Base-by-base conservation (phyloP, 1,140 invertebrate species). In the Littorina saxatilis region DNA sequence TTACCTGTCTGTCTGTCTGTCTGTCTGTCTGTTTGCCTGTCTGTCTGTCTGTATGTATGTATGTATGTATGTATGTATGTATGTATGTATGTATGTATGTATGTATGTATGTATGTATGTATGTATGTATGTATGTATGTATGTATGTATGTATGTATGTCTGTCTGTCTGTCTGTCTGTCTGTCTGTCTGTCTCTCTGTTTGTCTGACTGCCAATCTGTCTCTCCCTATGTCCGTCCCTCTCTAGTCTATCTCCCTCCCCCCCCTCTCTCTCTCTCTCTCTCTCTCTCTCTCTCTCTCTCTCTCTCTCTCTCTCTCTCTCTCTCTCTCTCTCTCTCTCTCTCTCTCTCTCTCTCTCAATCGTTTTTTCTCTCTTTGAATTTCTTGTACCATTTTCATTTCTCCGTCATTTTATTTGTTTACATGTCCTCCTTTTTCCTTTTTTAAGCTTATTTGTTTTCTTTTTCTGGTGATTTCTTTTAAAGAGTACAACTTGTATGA, bases 271-370 rank as follows among this genome's bases (percentile, higher is more conserved):
- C 66, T 17, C 66, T 17, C 40, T 15, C 32, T 17, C 29, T 7
- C 73, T 9, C 29, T 9, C 50, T 15, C 73, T 15, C 50, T 9
- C 50, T 9, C 40, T 9, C 73, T 17, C 40, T 17, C 50, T 47
- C 43, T 9, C 73, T 20, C 40, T 29, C 40, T 29, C 50, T 29
- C 50, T 47, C 50, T 20, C 40, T 29, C 29, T 9, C 50, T 47
- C 50, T 32, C 40, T 32, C 73, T 39, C 40, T 43, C 29, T 47
- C 73, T 39, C 40, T 43, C 40, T 58, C 55, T 58, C 55, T 58
- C 55, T 58, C 55, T 58, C 55, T 58, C 55, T 58, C 55, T 58
- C 55, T 58, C 55, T 58, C 55, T 58, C 55, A 11, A 9, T 50
- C 47, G 9, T 20, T 58, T 23, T 58, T 23, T 58, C 55, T 58